Conservation (phyloP, 2,888 invertebrate species). For the Lamellibrachia satsuma region DNA sequence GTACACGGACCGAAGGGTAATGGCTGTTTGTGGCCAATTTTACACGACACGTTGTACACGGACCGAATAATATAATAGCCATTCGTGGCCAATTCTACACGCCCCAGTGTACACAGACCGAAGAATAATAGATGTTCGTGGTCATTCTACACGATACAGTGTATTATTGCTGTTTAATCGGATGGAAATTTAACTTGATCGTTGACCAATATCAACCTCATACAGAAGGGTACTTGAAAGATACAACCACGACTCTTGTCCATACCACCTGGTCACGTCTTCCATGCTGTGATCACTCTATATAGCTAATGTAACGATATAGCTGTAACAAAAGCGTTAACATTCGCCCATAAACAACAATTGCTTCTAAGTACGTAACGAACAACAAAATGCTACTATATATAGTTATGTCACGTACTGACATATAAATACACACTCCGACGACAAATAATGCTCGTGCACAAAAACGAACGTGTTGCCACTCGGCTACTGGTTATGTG, state of each 20-base stretch:
- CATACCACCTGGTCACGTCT: neutral
- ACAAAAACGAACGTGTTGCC: neutral
- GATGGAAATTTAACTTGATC: neutral
- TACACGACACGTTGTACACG: slow-evolving; percentile 2
- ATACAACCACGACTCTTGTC: neutral
- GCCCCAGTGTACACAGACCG: neutral
- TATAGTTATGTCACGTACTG: neutral
- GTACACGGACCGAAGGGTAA: neutral
- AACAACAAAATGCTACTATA: neutral
- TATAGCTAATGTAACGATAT: neutral
- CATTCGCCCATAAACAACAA: neutral
- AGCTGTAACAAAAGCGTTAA: slow-evolving; percentile 17
- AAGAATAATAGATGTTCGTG: too few species aligned
- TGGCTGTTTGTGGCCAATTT: neutral
- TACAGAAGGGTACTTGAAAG: neutral
- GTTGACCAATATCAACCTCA: neutral
- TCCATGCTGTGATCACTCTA: neutral
- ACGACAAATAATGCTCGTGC: neutral
- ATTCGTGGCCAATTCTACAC: neutral
- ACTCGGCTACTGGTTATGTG: neutral
- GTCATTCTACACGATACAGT: neutral
- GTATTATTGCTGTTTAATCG: neutral
- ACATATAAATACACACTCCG: slow-evolving; percentile 12
- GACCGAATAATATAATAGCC: too few species aligned
- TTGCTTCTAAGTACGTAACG: slow-evolving; percentile 13